These are phyloP conservation scores for Tinea trinotella DNA, from an alignment of 2,888 invertebrate genomes.

Conservation along the genomic window DNA sequence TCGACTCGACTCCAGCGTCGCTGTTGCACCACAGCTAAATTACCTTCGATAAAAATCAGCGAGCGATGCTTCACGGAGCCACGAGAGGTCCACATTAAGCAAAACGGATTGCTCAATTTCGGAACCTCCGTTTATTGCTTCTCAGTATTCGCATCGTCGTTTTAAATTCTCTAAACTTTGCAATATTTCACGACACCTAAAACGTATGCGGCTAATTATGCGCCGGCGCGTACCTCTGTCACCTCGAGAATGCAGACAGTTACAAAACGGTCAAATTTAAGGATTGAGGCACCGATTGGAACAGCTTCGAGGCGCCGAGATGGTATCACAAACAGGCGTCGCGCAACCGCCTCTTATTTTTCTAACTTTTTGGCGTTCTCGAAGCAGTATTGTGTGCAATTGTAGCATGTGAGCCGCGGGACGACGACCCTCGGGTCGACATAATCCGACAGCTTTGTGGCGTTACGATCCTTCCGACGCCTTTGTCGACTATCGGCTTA, in stretches of 20 bases:
- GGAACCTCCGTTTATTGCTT: conserved; percentile 44
- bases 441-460: conserved; percentile 67
- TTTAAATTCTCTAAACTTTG: conserved; percentile 49
- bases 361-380: conserved; percentile 64
- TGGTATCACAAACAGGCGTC: conserved; percentile 40
- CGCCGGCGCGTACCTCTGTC: conserved; percentile 40
- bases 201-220: conserved; percentile 57
- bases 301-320: conserved; percentile 44
- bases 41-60: conserved; percentile 5
- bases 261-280: conserved; percentile 45
- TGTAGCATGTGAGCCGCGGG: conserved; percentile 61
- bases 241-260: conserved; percentile 31
- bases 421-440: conserved; percentile 56
- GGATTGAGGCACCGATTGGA: conserved; percentile 31
- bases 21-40: not conserved
- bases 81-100: conserved; percentile 36
- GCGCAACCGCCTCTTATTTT: conserved; percentile 51
- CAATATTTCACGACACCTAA: conserved; percentile 58
- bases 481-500: conserved; percentile 68
- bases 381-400: conserved; percentile 60
- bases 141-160: conserved; percentile 45
- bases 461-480: conserved; percentile 39
- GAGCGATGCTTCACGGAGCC: conserved; percentile 3
- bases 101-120: conserved; percentile 42
- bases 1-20: not conserved